Conservation (phyloP, 2,888 invertebrate genomes). For the Clostera curtula region DNA sequence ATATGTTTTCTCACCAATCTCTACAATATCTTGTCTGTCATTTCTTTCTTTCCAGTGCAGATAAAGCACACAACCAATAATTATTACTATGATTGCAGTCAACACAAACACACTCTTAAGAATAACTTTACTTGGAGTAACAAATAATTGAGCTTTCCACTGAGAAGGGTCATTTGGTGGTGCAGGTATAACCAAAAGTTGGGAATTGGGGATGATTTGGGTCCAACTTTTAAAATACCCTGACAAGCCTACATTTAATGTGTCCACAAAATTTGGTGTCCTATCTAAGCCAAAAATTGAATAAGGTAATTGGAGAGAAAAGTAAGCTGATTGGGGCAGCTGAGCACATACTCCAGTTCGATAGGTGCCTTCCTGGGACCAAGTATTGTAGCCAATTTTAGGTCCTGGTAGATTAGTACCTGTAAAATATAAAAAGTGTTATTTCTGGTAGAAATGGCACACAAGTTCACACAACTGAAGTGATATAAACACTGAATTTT, state of each 20-base stretch:
- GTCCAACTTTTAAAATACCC: constrained; percentile 84
- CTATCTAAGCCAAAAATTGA: constrained; percentile 97
- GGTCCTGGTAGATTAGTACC: constrained; percentile 94
- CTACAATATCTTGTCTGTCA: constrained; percentile 63
- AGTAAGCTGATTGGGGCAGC: constrained; percentile 92
- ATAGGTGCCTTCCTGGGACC: constrained; percentile 88
- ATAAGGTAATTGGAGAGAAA: constrained; percentile 95
- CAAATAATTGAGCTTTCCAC: constrained; percentile 95
- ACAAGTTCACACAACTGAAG: neutral
- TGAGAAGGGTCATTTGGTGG: constrained; percentile 83
- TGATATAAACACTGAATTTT: no score
- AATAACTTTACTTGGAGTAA: constrained; percentile 95
- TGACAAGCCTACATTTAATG: constrained; percentile 86
- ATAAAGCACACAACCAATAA: constrained; percentile 88
- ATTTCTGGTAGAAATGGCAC: neutral
- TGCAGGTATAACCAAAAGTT: constrained; percentile 95
- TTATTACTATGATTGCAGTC: constrained; percentile 88
- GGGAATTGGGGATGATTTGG: constrained; percentile 97
- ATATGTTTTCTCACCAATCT: constrained; percentile 64
- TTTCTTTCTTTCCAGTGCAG: constrained; percentile 91
- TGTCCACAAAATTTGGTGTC: constrained; percentile 98
- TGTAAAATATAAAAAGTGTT: constrained; percentile 21
- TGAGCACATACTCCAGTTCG: constrained; percentile 90
- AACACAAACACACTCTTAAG: constrained; percentile 93
- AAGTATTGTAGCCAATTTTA: constrained; percentile 88